phyloP scores from a whole-genome alignment of 2,797 vertebrate genomes.

The Alosa sapidissima region DNA sequence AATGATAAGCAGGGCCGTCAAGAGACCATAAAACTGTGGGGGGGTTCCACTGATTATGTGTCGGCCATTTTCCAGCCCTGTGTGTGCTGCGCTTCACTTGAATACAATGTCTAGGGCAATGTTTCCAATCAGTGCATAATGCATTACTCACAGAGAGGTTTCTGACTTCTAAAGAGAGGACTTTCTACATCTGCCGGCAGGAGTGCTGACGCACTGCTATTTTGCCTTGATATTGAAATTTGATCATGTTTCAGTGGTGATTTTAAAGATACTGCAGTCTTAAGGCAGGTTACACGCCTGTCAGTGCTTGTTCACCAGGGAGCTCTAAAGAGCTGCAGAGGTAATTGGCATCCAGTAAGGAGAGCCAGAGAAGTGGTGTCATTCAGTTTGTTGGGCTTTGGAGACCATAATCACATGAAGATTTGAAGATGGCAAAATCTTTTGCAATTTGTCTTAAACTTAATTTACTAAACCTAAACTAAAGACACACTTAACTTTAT shows the following conservation, averaged over 20 bases:
- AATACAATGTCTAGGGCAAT: background rate
- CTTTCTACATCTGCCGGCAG: constrained; percentile 51
- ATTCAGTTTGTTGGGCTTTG: background rate
- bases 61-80: background rate
- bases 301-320: background rate
- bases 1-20: background rate
- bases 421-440: background rate
- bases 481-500: background rate
- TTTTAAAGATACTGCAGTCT: background rate
- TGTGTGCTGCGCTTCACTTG: too few relatives aligned
- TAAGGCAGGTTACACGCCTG: constrained; percentile 7
- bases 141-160: background rate
- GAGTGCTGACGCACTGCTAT: constrained; percentile 41
- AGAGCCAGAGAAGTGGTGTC: background rate
- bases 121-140: background rate
- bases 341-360: background rate
- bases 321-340: background rate
- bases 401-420: background rate
- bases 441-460: background rate
- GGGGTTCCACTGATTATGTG: background rate
- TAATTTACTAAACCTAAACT: too few relatives aligned
- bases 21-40: background rate
- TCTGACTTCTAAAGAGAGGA: constrained; percentile 33
- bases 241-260: constrained; percentile 14
- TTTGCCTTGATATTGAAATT: constrained; percentile 46